Evolutionary conservation across 2,888 invertebrate species (phyloP).

Genomic region (Cephalotes varians): DNA sequence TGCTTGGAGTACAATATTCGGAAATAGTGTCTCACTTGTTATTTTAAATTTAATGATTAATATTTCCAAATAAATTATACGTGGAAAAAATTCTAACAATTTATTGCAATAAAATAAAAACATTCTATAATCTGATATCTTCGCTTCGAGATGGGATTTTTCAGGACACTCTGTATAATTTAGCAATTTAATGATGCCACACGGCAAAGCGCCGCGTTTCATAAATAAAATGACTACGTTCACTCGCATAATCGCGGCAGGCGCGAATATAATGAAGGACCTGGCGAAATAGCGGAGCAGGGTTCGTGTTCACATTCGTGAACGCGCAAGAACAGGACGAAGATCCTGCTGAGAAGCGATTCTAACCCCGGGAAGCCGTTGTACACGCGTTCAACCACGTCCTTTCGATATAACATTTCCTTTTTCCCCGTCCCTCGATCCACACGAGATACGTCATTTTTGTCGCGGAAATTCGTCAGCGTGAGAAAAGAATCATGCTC

Average conservation of each 20-base stretch:
- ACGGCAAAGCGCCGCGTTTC: not conserved
- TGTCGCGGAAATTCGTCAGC: not conserved
- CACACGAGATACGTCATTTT: not conserved
- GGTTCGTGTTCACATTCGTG: not conserved
- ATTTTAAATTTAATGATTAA: not conserved
- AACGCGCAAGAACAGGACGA: not conserved
- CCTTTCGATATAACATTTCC: not conserved
- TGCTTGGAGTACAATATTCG: not conserved
- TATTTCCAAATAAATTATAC: not conserved
- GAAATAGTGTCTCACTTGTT: not conserved
- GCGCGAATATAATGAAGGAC: not conserved
- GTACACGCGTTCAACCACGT: slow-evolving; percentile 68
- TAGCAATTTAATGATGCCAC: not conserved
- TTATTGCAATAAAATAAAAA: not conserved
- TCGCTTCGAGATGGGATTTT: not conserved
- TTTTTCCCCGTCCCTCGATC: not conserved
- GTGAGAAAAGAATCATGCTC: not conserved
- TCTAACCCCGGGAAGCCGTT: slow-evolving; percentile 71
- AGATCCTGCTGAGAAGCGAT: slow-evolving; percentile 67
- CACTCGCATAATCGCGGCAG: not conserved
- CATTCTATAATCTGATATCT: not conserved
- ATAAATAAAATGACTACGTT: not conserved
- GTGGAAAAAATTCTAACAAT: not conserved
- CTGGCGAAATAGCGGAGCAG: not conserved
- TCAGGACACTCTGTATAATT: not conserved